Evolutionary conservation across 2,797 vertebrate genomes (phyloP), one percentile per base, ranked within the genome.

Genomic region (Cirrhinus molitorella): DNA sequence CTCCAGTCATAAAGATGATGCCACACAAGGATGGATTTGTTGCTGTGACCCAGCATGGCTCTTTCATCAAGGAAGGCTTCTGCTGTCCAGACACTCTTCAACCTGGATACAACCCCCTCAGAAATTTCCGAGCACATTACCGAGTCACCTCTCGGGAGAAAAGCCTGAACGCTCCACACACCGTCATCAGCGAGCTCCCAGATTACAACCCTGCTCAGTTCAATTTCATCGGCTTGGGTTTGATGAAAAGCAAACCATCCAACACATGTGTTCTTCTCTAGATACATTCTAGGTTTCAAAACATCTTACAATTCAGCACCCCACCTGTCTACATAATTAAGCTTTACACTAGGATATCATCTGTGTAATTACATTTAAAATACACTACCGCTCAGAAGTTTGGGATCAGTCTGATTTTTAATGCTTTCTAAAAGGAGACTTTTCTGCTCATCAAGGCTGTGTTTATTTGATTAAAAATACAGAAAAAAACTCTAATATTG

Each of bases 1-100:
- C 95, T 0, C 81, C 95, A 0, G 90, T 96, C 1, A 91, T 92
- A 78, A 90, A 88, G 63, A 95, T 94, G 67, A 51, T 92, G 47
- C 90, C 95, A 5, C 93, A 88, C 12, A 87, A 91, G 79, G 92
- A 93, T 0, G 94, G 96, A 31, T 96, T 97, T 2, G 89, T 94
- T 63, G 96, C 93, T 0, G 25, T 94, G 66, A 92, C 93, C 0
- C 91, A 91, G 87, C 90, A 90, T 0, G 95, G 95, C 2, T 89
- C 86, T 5, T 83, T 93, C 57, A 91, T 96, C 76, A 85, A 61
- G 0, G 93, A 96, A 85, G 86, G 76, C 19, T 96, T 97, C 80
- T 91, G 49, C 47, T 94, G 94, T 80, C 94, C 95, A 0, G 86
- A 91, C 0, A 82, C 74, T 1, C 55, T 92, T 63, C 40, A 70